Evolutionary conservation across 2,113 vertebrate genomes (phyloP), one percentile per base, ranked within the genome.

Genomic region (Ariopsis seemanni): DNA sequence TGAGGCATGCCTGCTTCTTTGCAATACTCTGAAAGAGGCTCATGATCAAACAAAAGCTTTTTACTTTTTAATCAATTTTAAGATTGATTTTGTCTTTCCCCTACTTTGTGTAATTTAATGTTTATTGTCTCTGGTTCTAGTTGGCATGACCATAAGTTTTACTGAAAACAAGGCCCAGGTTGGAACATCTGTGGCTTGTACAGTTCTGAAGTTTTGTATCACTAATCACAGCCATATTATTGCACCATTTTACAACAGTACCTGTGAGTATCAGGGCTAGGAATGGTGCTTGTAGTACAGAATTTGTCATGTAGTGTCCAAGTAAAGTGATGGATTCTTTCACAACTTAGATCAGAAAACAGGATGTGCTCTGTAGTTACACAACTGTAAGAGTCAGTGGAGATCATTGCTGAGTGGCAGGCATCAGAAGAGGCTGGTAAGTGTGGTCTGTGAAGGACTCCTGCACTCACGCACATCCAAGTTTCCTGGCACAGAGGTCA

Each of bases 351-450:
- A 50, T 18, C 22, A 42, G 52, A 58, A 48, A 75, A 15, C 4
- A 57, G 48, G 20, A 79, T 63, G 57, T 15, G 65, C 53, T 53
- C 63, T 53, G 50, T 17, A 25, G 74, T 50, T 9, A 55, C 71
- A 11, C 58, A 52, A 34, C 57, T 74, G 15, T 17, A 78, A 25
- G 81, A 27, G 48, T 77, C 75, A 53, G 25, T 69, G 48, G 72
- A 11, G 65, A 83, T 57, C 69, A 77, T 81, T 34, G 3, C 57
- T 84, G 30, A 53, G 25, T 22, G 58, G 50, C 89, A 94, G 93
- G 95, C 95, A 97, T 99, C 98, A 99, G 97, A 99, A 99, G 95
- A 99, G 98, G 91, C 97, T 99, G 89, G 98, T 99, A 88, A 99
- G 96, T 65, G 98, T 99, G 92, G 97, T 98, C 95, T 99, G 98